Conservation (phyloP, 2,113 vertebrate genomes). For the Periophthalmus modestus region DNA sequence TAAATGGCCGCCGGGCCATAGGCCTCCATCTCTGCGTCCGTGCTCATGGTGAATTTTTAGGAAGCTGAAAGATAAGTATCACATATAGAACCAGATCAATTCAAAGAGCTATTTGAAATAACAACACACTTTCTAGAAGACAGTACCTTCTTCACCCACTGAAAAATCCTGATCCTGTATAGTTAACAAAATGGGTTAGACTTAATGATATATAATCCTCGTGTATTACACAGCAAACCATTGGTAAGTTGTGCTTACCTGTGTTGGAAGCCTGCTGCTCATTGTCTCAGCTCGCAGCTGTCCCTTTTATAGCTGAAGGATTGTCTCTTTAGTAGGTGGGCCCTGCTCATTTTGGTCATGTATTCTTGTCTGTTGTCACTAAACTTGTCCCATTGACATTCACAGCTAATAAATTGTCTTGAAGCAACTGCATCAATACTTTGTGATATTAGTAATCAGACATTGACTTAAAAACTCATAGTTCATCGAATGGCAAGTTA, state of each 20-base stretch:
- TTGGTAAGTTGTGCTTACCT: slow-evolving; percentile 33
- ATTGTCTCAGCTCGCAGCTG: slow-evolving; percentile 18
- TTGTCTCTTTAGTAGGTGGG: slow-evolving; percentile 58
- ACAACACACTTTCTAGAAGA: neutral
- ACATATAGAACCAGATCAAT: neutral
- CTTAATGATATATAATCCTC: neutral
- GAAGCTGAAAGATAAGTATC: neutral
- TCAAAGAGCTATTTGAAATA: neutral
- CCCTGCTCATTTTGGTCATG: slow-evolving; percentile 63
- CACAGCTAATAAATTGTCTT: slow-evolving; percentile 39
- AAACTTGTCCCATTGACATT: slow-evolving; percentile 62
- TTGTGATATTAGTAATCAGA: slow-evolving; percentile 3
- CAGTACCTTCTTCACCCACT: slow-evolving; percentile 42
- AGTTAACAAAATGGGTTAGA: neutral
- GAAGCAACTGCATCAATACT: slow-evolving; percentile 20
- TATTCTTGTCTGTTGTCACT: slow-evolving; percentile 62
- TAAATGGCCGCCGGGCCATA: slow-evolving; percentile 58
- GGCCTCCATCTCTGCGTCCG: slow-evolving; percentile 65
- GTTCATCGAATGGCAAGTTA: neutral
- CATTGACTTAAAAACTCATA: neutral
- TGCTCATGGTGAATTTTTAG: slow-evolving; percentile 51
- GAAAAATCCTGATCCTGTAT: slow-evolving; percentile 36
- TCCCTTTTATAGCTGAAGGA: slow-evolving; percentile 60
- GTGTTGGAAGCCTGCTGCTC: slow-evolving; percentile 52
- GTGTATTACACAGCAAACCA: neutral